Evolutionary conservation across 1,140 invertebrate genomes (phyloP).

Genomic region (Diorhabda elongata): DNA sequence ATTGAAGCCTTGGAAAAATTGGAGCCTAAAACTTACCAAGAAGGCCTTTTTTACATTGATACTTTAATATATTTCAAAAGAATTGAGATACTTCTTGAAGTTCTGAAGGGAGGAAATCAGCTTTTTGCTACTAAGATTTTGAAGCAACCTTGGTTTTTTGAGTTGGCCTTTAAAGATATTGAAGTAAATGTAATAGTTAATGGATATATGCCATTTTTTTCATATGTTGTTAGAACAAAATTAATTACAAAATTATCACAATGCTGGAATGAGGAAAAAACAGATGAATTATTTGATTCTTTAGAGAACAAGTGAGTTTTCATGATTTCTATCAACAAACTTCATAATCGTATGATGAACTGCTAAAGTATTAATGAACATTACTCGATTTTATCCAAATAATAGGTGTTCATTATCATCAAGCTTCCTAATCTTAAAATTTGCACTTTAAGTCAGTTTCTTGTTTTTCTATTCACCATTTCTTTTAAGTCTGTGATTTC

Average conservation of each 20-base stretch:
- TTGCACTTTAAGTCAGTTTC: too few relatives aligned
- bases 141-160: slow-evolving; percentile 25
- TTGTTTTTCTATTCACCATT: too few relatives aligned
- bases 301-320: slow-evolving; percentile 4
- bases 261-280: slow-evolving; percentile 9
- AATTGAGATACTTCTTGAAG: slow-evolving; percentile 5
- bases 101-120: slow-evolving; percentile 24
- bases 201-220: slow-evolving; percentile 19
- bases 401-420: too few relatives aligned
- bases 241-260: slow-evolving; percentile 17
- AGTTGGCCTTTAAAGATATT: slow-evolving; percentile 17
- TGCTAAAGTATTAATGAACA: too few relatives aligned
- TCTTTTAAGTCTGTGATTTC: too few relatives aligned
- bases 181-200: slow-evolving; percentile 12
- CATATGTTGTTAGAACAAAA: slow-evolving; percentile 21
- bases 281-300: slow-evolving; percentile 21
- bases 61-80: slow-evolving; percentile 20
- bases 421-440: too few relatives aligned
- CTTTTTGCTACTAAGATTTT: slow-evolving; percentile 22
- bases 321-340: too few relatives aligned
- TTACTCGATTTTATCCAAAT: too few relatives aligned
- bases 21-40: slow-evolving; percentile 17
- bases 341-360: too few relatives aligned
- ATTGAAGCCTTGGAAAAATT: slow-evolving; percentile 15
- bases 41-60: slow-evolving; percentile 22